A percentile compares a stretch with the other conserved stretches of the same genome.
Conservation (phyloP, 2,888 invertebrate genomes). For the Tiliacea citrago region DNA sequence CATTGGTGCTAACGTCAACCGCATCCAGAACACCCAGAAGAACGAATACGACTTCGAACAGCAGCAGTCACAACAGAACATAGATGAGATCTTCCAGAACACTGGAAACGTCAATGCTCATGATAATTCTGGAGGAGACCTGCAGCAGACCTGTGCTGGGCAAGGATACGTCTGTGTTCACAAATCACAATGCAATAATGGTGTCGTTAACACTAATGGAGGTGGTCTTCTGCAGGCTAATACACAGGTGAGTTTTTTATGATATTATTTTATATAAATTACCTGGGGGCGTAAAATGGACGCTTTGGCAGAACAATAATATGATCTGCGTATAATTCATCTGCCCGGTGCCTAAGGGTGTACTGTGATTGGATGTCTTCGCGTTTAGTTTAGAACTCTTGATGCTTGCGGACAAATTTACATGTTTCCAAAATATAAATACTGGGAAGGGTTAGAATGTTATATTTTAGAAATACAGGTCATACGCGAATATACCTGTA, state of each 20-base stretch:
- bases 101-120: slow-evolving; percentile 80
- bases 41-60: slow-evolving; percentile 80
- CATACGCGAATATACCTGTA: too few relatives aligned
- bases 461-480: too few relatives aligned
- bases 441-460: too few relatives aligned
- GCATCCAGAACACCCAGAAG: slow-evolving; percentile 82
- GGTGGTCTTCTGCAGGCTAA: slow-evolving; percentile 87
- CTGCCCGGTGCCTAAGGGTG: too few relatives aligned
- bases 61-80: slow-evolving; percentile 80
- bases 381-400: too few relatives aligned
- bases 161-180: slow-evolving; percentile 91
- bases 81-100: slow-evolving; percentile 81
- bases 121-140: slow-evolving; percentile 77
- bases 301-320: too few relatives aligned
- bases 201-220: slow-evolving; percentile 89
- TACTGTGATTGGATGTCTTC: too few relatives aligned
- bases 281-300: too few relatives aligned
- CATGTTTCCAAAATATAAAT: too few relatives aligned
- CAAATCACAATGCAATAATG: slow-evolving; percentile 91
- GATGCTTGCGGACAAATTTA: too few relatives aligned
- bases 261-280: neutral
- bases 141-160: slow-evolving; percentile 90
- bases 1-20: slow-evolving; percentile 80
- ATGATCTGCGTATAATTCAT: too few relatives aligned
- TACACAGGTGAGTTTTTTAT: slow-evolving; percentile 88